phyloP scores from a whole-genome alignment of 2,113 vertebrate genomes.

The Tragelaphus buxtoni region DNA sequence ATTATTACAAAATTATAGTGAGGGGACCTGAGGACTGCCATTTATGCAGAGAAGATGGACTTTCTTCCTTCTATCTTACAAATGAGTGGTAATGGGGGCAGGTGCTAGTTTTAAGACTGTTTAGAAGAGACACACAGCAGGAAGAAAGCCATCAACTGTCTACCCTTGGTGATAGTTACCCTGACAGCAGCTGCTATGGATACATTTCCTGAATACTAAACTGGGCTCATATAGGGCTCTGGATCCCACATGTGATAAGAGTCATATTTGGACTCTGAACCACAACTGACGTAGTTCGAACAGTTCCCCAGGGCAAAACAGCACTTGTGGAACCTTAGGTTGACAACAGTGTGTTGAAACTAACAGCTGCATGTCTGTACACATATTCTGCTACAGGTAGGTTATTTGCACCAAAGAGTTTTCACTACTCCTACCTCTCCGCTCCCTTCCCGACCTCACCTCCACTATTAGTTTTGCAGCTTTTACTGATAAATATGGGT shows the following conservation, averaged over 20 bases:
- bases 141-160: slow-evolving; percentile 52
- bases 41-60: background rate
- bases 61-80: background rate
- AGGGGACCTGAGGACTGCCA: background rate
- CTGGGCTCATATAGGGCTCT: slow-evolving; percentile 1
- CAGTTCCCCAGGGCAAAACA: slow-evolving; percentile 33
- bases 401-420: background rate
- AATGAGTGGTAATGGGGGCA: background rate
- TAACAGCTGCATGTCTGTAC: background rate
- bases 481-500: slow-evolving; percentile 67
- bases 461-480: slow-evolving; percentile 30
- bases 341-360: background rate
- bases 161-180: slow-evolving; percentile 35
- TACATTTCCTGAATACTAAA: slow-evolving; percentile 51
- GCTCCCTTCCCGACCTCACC: background rate
- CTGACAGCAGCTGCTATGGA: slow-evolving; percentile 50
- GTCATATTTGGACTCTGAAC: slow-evolving; percentile 14
- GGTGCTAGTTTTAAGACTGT: background rate
- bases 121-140: background rate
- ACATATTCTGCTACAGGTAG: background rate
- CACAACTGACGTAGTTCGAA: background rate
- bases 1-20: background rate
- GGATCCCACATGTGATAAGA: slow-evolving; percentile 29
- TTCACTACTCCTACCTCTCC: background rate
- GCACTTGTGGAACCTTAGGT: background rate